A percentile compares a stretch with the other conserved stretches of the same genome.
phyloP scores from a whole-genome alignment of 2,113 vertebrate genomes.

The Cavia porcellus region DNA sequence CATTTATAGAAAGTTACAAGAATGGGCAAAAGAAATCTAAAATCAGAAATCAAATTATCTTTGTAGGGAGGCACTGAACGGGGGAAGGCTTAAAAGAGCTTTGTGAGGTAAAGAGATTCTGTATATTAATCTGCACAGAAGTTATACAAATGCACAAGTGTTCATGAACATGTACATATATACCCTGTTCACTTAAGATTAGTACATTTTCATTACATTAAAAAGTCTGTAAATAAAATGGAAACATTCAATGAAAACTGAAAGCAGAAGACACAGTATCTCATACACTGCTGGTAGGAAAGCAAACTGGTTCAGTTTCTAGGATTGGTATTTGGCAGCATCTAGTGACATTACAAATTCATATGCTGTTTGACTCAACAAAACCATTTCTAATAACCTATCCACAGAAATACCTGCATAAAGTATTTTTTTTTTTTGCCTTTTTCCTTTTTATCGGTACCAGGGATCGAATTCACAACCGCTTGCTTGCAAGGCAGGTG shows the following conservation, averaged over 20 bases:
- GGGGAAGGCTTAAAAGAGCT: neutral
- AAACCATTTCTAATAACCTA: neutral
- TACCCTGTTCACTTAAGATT: neutral
- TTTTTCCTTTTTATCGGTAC: no score
- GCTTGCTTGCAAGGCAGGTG: no score
- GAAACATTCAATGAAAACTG: neutral
- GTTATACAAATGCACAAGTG: neutral
- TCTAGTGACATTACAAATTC: neutral
- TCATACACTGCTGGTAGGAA: neutral
- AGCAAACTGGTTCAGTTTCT: neutral
- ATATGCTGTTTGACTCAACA: neutral
- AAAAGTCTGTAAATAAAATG: neutral
- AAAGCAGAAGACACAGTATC: neutral
- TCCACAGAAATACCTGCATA: neutral
- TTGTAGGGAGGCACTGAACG: neutral
- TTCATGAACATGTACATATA: no score
- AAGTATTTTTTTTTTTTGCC: no score
- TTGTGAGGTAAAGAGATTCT: neutral
- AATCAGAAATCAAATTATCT: neutral
- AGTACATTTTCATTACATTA: conserved; percentile 31
- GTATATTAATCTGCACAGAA: neutral
- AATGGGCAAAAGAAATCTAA: neutral
- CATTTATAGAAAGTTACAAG: neutral
- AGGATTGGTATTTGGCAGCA: neutral
- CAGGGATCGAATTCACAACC: no score